Evolutionary conservation across 2,888 invertebrate genomes (phyloP).

Genomic region (Serripes groenlandicus): DNA sequence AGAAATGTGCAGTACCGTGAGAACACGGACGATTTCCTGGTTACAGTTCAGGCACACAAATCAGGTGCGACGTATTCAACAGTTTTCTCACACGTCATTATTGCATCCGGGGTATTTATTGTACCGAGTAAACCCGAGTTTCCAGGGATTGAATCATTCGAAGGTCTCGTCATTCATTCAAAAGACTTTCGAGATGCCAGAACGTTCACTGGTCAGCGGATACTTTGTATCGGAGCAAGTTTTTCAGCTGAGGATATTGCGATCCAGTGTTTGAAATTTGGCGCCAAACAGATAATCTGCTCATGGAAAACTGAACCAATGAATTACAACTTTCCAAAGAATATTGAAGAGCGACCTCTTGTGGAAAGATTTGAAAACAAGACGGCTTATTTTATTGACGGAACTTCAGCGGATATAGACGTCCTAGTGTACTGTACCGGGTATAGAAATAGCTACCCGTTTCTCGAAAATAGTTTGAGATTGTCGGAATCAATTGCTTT

Average conservation of each 20-base stretch:
- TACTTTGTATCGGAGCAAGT: conserved; percentile 51
- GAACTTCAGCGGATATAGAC: conserved; percentile 52
- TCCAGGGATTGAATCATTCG: conserved; percentile 52
- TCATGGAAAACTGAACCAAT: conserved; percentile 49
- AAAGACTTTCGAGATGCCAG: conserved; percentile 54
- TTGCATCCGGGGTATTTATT: conserved; percentile 54
- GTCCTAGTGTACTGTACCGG: conserved; percentile 48
- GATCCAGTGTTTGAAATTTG: conserved; percentile 36
- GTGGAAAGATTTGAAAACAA: conserved; percentile 42
- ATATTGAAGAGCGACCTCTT: conserved; percentile 57
- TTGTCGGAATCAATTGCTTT: conserved; percentile 8
- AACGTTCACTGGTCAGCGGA: conserved; percentile 44
- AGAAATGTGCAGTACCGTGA: conserved; percentile 45
- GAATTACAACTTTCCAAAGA: conserved; percentile 55
- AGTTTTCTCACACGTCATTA: conserved; percentile 49
- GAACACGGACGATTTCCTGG: conserved; percentile 49
- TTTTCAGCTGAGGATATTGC: conserved; percentile 55
- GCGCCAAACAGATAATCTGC: conserved; percentile 22
- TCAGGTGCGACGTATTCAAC: conserved; percentile 15
- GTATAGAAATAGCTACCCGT: conserved; percentile 37
- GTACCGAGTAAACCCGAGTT: conserved; percentile 45
- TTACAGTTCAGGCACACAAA: conserved; percentile 33
- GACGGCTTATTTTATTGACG: conserved; percentile 52
- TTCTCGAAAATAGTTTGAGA: conserved; percentile 29
- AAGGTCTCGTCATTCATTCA: conserved; percentile 53